These are phyloP conservation scores for Drosophila bunnanda DNA, from an alignment of 2,888 invertebrate genomes.

Conservation along the genomic window DNA sequence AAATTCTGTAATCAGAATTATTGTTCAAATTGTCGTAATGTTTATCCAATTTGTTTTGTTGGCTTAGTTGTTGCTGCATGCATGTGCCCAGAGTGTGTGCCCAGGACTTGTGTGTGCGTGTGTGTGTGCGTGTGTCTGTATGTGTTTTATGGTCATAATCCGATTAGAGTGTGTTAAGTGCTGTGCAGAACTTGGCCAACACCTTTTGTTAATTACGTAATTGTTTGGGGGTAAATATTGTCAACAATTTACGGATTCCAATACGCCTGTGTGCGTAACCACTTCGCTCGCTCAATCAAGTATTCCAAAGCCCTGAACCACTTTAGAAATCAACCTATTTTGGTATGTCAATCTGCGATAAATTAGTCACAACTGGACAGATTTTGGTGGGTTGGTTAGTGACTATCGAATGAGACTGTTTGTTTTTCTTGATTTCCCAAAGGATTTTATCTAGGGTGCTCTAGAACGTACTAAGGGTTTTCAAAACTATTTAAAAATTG, in stretches of 20 bases:
- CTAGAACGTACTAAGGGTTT: too few relatives aligned
- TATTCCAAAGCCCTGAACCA: slow-evolving; percentile 19
- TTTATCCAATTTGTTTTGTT: slow-evolving; percentile 72
- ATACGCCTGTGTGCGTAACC: slow-evolving; percentile 17
- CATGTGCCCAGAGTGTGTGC: slow-evolving; percentile 10
- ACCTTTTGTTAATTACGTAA: slow-evolving; percentile 71
- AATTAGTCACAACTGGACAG: slow-evolving; percentile 1
- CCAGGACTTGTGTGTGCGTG: slow-evolving; percentile 18
- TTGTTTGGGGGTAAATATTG: slow-evolving; percentile 54
- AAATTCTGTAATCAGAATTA: slow-evolving; percentile 69
- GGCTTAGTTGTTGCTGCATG: slow-evolving; percentile 37
- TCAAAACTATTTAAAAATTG: too few relatives aligned
- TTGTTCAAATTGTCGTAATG: slow-evolving; percentile 75
- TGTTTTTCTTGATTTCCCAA: neutral
- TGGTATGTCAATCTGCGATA: slow-evolving; percentile 14
- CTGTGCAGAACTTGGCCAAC: slow-evolving; percentile 54
- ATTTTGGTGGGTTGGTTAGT: neutral
- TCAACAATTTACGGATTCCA: slow-evolving; percentile 32
- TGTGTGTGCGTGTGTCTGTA: slow-evolving; percentile 8
- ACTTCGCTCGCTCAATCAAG: slow-evolving; percentile 30
- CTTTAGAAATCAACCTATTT: slow-evolving; percentile 17
- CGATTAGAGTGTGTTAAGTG: slow-evolving; percentile 65
- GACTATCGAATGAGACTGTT: neutral
- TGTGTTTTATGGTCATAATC: slow-evolving; percentile 54
- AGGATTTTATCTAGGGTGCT: neutral